These are phyloP conservation scores for Himalopsyche tibetana DNA, from an alignment of 2,888 invertebrate species.

Conservation along the genomic window DNA sequence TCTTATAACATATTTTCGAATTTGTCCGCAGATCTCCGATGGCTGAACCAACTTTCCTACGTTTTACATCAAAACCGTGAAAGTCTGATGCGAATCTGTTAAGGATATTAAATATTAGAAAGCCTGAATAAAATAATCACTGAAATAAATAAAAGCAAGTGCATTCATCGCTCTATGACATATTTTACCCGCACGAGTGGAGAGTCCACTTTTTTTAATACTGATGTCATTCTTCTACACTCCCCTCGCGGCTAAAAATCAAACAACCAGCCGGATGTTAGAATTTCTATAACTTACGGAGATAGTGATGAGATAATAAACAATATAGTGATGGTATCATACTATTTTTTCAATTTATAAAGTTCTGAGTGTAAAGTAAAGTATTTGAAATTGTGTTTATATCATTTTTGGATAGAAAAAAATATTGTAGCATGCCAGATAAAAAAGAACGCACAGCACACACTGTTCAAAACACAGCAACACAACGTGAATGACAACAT, in stretches of 20 bases:
- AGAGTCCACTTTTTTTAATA: conserved; percentile 64
- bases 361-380: conserved; percentile 20
- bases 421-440: background rate
- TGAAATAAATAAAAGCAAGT: conserved; percentile 56
- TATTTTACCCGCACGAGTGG: conserved; percentile 71
- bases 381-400: conserved; percentile 21
- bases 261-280: conserved; percentile 71
- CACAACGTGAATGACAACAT: conserved; percentile 60
- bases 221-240: conserved; percentile 70
- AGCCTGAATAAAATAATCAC: conserved; percentile 33
- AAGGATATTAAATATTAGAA: conserved; percentile 37
- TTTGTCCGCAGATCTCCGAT: conserved; percentile 23
- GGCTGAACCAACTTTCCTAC: conserved; percentile 9
- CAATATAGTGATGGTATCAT: background rate
- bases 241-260: conserved; percentile 77
- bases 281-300: conserved; percentile 30
- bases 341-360: background rate
- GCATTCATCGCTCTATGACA: conserved; percentile 62
- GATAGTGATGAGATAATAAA: background rate
- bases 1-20: conserved; percentile 20
- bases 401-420: background rate
- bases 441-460: background rate
- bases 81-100: conserved; percentile 31
- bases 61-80: conserved; percentile 17
- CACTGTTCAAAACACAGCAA: background rate